Evolutionary conservation across 2,888 invertebrate species (phyloP).

Genomic region (Rhagonycha lutea): DNA sequence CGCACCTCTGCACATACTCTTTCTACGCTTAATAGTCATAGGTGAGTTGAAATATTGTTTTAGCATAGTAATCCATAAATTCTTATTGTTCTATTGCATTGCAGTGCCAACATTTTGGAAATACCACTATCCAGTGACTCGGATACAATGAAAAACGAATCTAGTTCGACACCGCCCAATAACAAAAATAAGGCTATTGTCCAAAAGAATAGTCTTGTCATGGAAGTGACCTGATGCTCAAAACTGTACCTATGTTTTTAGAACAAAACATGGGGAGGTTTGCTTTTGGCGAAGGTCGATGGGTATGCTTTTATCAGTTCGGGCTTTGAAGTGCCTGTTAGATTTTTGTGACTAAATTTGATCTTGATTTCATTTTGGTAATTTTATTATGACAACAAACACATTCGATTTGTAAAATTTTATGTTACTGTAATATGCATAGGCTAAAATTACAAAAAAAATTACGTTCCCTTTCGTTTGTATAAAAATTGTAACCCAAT

Average conservation of each 20-base stretch:
- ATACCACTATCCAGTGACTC: conserved; percentile 51
- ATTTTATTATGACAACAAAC: background rate
- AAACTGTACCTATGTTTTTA: conserved; percentile 41
- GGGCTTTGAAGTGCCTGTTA: conserved; percentile 37
- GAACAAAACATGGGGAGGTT: conserved; percentile 26
- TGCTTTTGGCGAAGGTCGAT: conserved; percentile 29
- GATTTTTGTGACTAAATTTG: conserved; percentile 22
- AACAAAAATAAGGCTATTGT: conserved; percentile 55
- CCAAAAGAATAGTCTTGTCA: conserved; percentile 61
- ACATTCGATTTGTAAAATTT: background rate
- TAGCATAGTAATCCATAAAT: background rate
- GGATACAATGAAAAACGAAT: conserved; percentile 43
- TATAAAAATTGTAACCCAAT: background rate
- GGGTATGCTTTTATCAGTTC: conserved; percentile 29
- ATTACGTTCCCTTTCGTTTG: background rate
- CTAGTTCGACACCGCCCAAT: conserved; percentile 43
- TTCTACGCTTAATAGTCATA: conserved; percentile 65
- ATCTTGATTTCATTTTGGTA: background rate
- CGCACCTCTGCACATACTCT: conserved; percentile 53
- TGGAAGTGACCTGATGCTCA: conserved; percentile 66
- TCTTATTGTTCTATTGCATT: conserved; percentile 23
- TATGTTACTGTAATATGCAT: background rate
- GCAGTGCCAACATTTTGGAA: conserved; percentile 56
- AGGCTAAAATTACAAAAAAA: conserved; percentile 5
- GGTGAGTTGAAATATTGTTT: conserved; percentile 51